Conservation (phyloP, 1,140 invertebrate genomes). For the Capitella teleta region DNA sequence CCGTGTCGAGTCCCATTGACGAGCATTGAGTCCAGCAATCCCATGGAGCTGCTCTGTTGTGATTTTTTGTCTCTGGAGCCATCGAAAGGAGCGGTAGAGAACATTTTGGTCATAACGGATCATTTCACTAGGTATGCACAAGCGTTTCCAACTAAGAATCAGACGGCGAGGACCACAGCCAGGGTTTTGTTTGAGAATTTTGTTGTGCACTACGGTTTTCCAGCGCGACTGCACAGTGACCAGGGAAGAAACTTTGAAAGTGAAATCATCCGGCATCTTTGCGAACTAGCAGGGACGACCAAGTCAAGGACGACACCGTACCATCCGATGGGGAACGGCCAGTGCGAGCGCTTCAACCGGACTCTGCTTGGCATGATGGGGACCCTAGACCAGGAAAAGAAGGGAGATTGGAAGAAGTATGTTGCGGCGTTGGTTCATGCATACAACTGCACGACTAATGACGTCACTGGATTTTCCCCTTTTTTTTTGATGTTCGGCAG, state of each 20-base stretch:
- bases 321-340: conserved; percentile 20
- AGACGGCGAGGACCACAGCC: conserved; percentile 34
- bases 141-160: conserved; percentile 32
- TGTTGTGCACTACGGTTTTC: conserved; percentile 32
- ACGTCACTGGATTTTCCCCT: conserved; percentile 16
- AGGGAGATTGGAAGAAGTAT: conserved; percentile 9
- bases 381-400: conserved; percentile 5
- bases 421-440: conserved; percentile 3
- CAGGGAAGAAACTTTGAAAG: conserved; percentile 25
- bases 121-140: conserved; percentile 39
- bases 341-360: conserved; percentile 18
- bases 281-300: conserved; percentile 13
- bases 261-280: conserved; percentile 16
- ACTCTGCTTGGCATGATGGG: conserved; percentile 19
- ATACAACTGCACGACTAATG: conserved; percentile 17
- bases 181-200: conserved; percentile 30
- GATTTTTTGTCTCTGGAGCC: conserved; percentile 1
- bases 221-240: conserved; percentile 32
- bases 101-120: conserved; percentile 33
- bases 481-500: conserved; percentile 23
- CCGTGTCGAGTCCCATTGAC: not conserved
- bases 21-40: not conserved
- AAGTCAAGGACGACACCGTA: conserved; percentile 16
- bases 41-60: not conserved
- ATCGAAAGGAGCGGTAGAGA: conserved; percentile 3